Base-by-base conservation (phyloP, 1,140 invertebrate genomes). In the Caenorhabditis inopinata region DNA sequence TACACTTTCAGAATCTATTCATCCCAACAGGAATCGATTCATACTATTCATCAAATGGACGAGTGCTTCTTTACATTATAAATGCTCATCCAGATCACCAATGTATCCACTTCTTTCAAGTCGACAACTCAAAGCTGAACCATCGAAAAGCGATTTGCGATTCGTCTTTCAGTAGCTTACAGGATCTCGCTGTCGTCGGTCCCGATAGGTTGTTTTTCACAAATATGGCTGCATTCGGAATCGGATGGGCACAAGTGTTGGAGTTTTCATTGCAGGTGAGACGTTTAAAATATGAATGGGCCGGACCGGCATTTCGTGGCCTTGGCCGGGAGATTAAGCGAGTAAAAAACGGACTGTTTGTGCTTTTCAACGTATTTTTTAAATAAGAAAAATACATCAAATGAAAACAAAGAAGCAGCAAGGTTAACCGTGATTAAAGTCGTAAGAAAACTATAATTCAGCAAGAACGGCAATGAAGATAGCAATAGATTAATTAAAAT, bases 221-320 rank as follows among this genome's bases (percentile, higher is more conserved):
- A 23, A 76, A 76, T 76, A 48, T 76, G 32, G 75, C 75, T 18
- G 46, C 32, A 23, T 76, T 76, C 18, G 32, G 32, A n/a, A 76
- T 29, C 32, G 75, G 75, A 51, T 76, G 45, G 75, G 32, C 48
- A n/a, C 75, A 76, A 51, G 35, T 49, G 6, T 18, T 53, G 1
- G 75, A 76, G 21, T 76, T 76, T 48, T 45, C 75, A 29, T 51
- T 76, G 14, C 75, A 76, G 74, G 74, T 76, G 27, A 58, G 27
- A 32, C 16, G 25, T n/a, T n/a, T n/a, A n/a, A n/a, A n/a, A 11
- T 11, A 11, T 11, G 11, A 11, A 11, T 46, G n/a, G 11, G 11
- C 11, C 45, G 11, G 45, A n/a, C n/a, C n/a, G n/a, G n/a, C n/a
- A n/a, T n/a, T n/a, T n/a, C n/a, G n/a, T n/a, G n/a, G n/a, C n/a